Conservation (phyloP, 2,797 vertebrate species). For the Urophycis tenuis region DNA sequence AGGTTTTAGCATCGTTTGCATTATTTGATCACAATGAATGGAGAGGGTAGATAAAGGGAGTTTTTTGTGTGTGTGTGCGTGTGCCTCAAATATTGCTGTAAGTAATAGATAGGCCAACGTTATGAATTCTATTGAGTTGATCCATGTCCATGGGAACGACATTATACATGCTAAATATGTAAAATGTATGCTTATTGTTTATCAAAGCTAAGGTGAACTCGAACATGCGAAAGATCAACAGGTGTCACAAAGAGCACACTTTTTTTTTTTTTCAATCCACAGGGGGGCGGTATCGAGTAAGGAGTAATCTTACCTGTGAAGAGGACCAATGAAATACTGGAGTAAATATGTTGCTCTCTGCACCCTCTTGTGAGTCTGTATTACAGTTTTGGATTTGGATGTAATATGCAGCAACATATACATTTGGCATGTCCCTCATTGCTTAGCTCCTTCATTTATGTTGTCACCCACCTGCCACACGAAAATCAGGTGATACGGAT, state of each 20-base stretch:
- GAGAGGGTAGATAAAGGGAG: not conserved
- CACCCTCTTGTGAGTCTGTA: constrained; percentile 38
- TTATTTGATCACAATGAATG: not conserved
- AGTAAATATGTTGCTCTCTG: constrained; percentile 14
- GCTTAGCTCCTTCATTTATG: not conserved
- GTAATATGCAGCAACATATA: not conserved
- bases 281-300: constrained; percentile 34
- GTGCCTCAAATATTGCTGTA: too few species aligned
- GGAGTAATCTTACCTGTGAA: not conserved
- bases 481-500: not conserved
- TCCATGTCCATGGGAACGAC: not conserved
- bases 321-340: constrained; percentile 28
- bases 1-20: not conserved
- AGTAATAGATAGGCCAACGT: too few species aligned
- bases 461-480: not conserved
- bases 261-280: constrained; percentile 19
- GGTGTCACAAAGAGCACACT: too few species aligned
- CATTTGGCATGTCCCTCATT: not conserved
- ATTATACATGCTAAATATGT: not conserved
- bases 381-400: not conserved
- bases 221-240: not conserved
- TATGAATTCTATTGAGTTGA: not conserved
- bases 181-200: not conserved
- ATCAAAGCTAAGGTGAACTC: not conserved
- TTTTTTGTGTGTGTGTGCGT: too few species aligned